These are phyloP conservation scores for Engraulis encrasicolus DNA, from an alignment of 2,113 vertebrate genomes.

Conservation along the genomic window DNA sequence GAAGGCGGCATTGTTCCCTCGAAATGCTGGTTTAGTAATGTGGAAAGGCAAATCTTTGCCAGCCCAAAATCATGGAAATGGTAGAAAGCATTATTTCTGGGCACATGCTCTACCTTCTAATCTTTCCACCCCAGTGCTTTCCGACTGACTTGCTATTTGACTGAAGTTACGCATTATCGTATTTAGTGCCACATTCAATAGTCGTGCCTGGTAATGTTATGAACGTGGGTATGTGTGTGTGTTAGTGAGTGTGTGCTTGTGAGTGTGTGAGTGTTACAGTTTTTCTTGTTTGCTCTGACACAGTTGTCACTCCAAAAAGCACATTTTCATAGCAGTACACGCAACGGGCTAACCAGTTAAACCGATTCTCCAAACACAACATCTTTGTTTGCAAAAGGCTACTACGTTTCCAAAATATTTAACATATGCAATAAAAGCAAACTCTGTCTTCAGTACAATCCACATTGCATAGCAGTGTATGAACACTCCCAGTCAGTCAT, in stretches of 20 bases:
- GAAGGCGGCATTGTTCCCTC: background rate
- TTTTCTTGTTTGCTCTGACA: background rate
- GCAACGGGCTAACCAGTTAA: too few relatives aligned
- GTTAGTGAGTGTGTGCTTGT: background rate
- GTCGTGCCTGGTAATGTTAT: background rate
- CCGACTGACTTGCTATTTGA: conserved; percentile 9
- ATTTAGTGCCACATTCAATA: conserved; percentile 9
- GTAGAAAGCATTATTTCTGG: conserved; percentile 4
- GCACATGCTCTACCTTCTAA: background rate
- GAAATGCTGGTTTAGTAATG: background rate
- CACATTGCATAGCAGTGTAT: too few relatives aligned
- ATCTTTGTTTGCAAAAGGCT: too few relatives aligned
- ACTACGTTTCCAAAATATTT: too few relatives aligned
- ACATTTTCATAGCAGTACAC: too few relatives aligned
- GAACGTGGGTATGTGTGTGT: background rate
- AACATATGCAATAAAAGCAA: too few relatives aligned
- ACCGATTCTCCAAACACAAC: too few relatives aligned
- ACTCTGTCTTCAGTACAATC: too few relatives aligned
- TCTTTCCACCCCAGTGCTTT: conserved; percentile 3
- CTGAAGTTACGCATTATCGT: conserved; percentile 12
- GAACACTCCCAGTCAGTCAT: too few relatives aligned
- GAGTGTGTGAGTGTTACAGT: background rate
- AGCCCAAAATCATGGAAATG: background rate
- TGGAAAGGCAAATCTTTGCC: background rate
- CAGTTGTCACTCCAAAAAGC: too few relatives aligned